These are phyloP conservation scores for Aulostomus chinensis DNA, from an alignment of 2,797 vertebrate genomes.

Conservation along the genomic window DNA sequence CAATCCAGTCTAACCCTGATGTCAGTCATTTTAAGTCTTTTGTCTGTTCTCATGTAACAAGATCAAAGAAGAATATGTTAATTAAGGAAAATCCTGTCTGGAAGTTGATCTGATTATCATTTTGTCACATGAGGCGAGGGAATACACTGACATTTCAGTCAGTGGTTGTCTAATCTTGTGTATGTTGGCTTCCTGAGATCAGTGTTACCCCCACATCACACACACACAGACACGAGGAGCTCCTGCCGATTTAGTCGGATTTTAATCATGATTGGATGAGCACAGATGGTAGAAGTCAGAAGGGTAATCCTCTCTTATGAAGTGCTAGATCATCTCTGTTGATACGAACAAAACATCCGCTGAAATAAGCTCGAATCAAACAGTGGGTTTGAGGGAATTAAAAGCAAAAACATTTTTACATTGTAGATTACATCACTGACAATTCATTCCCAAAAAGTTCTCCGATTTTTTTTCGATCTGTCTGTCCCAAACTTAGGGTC, in stretches of 20 bases:
- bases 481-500: too few species aligned
- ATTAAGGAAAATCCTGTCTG: too few species aligned
- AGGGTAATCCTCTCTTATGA: slow-evolving; percentile 15
- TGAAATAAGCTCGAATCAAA: slow-evolving; percentile 18
- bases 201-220: background rate
- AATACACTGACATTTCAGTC: too few species aligned
- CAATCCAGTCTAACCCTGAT: too few species aligned
- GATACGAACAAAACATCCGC: slow-evolving; percentile 8
- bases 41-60: too few species aligned
- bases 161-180: too few species aligned
- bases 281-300: slow-evolving; percentile 31
- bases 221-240: background rate
- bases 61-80: too few species aligned
- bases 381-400: background rate
- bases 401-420: background rate
- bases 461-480: too few species aligned
- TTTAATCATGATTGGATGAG: slow-evolving; percentile 15
- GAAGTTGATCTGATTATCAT: too few species aligned
- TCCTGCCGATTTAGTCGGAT: slow-evolving; percentile 17
- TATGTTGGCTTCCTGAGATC: slow-evolving; percentile 15
- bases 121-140: too few species aligned
- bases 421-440: background rate
- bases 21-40: too few species aligned
- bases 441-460: background rate
- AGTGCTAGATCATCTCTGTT: slow-evolving; percentile 8